A percentile compares a stretch with the other conserved stretches of the same genome.
phyloP scores from a whole-genome alignment of 2,113 vertebrate species.

The Tautogolabrus adspersus region DNA sequence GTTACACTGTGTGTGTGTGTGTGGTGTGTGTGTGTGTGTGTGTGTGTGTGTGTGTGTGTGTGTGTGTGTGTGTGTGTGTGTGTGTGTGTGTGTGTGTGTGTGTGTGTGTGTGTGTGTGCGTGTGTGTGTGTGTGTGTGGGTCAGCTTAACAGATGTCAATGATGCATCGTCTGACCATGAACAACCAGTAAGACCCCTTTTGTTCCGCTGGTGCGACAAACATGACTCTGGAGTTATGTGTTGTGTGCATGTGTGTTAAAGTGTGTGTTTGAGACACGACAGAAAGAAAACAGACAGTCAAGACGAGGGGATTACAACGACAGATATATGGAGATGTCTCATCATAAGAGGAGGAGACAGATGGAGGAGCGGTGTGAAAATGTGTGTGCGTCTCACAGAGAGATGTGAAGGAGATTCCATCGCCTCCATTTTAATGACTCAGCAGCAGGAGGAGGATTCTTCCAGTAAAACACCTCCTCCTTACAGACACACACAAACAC shows the following conservation, averaged over 20 bases:
- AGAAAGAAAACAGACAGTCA: not conserved
- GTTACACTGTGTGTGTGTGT: conserved; percentile 23
- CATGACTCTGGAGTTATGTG: not conserved
- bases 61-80: not conserved
- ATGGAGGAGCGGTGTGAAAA: not conserved
- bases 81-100: not conserved
- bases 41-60: no score
- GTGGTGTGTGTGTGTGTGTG: not conserved
- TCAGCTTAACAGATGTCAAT: conserved; percentile 55
- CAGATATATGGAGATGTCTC: not conserved
- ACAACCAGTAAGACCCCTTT: conserved; percentile 30
- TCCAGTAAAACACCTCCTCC: conserved; percentile 72
- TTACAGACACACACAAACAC: conserved; percentile 34
- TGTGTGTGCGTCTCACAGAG: conserved; percentile 32
- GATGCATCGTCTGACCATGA: conserved; percentile 43
- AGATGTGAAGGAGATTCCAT: conserved; percentile 64
- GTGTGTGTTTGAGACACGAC: not conserved
- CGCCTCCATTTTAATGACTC: conserved; percentile 52
- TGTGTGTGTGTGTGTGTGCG: not conserved
- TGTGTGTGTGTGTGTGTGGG: not conserved
- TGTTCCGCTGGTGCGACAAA: conserved; percentile 9
- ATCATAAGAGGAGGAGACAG: conserved; percentile 6
- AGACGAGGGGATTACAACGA: not conserved
- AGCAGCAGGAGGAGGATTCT: conserved; percentile 57
- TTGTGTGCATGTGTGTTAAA: not conserved